phyloP scores from a whole-genome alignment of 2,888 invertebrate genomes.

The Rhogogaster chlorosoma region DNA sequence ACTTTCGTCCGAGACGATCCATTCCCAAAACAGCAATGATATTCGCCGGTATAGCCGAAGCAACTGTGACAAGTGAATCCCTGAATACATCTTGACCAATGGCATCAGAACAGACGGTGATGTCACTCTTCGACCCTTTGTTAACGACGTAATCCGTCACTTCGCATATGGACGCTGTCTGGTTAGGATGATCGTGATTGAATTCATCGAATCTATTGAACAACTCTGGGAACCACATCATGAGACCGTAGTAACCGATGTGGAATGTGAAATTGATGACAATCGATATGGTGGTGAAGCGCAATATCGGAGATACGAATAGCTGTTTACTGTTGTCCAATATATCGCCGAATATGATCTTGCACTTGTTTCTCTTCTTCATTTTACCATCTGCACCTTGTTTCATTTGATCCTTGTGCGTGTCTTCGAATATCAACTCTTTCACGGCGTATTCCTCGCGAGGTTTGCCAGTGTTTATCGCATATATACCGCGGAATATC shows the following conservation, averaged over 20 bases:
- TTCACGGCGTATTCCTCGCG: slow-evolving; percentile 88
- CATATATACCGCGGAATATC: slow-evolving; percentile 90
- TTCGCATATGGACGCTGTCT: slow-evolving; percentile 85
- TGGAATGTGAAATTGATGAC: slow-evolving; percentile 96
- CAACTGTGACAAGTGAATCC: slow-evolving; percentile 92
- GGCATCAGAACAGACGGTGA: slow-evolving; percentile 83
- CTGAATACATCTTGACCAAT: slow-evolving; percentile 90
- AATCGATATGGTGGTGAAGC: slow-evolving; percentile 91
- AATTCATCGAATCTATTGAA: slow-evolving; percentile 94
- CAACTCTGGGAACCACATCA: slow-evolving; percentile 98
- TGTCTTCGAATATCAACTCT: slow-evolving; percentile 75
- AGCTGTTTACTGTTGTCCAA: slow-evolving; percentile 90
- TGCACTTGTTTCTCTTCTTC: slow-evolving; percentile 81
- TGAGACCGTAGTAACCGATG: slow-evolving; percentile 96
- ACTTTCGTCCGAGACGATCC: slow-evolving; percentile 92
- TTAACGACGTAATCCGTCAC: slow-evolving; percentile 89
- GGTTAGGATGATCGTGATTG: slow-evolving; percentile 79
- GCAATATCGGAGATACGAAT: slow-evolving; percentile 89
- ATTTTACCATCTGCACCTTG: slow-evolving; percentile 75
- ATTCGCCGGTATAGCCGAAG: slow-evolving; percentile 92
- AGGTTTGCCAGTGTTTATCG: slow-evolving; percentile 88
- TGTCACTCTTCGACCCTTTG: slow-evolving; percentile 82
- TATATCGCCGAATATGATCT: slow-evolving; percentile 88
- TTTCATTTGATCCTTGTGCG: slow-evolving; percentile 67
- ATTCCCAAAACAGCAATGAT: slow-evolving; percentile 90